These are phyloP conservation scores for Thinocorus orbignyianus DNA, from an alignment of 2,113 vertebrate species.

Conservation along the genomic window DNA sequence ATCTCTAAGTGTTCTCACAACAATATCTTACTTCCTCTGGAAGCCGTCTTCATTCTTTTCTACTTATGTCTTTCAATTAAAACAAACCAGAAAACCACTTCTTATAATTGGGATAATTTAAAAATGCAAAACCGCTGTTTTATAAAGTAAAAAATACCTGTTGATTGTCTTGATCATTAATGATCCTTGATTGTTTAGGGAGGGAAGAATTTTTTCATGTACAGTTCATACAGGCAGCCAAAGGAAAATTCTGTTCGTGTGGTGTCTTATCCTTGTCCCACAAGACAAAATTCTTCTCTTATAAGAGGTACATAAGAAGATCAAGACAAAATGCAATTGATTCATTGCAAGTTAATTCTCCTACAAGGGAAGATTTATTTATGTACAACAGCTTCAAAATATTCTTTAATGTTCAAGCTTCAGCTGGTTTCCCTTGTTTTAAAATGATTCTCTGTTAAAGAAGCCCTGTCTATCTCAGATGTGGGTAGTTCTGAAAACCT, in stretches of 20 bases:
- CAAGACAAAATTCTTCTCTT: background rate
- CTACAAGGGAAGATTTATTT: background rate
- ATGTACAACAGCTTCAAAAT: background rate
- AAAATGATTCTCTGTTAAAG: background rate
- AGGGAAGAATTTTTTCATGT: background rate
- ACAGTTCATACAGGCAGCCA: background rate
- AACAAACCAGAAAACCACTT: rapidly evolving
- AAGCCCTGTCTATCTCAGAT: background rate
- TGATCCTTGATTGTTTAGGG: background rate
- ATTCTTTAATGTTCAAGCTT: background rate
- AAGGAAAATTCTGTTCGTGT: background rate
- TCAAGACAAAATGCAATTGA: background rate
- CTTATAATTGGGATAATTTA: background rate
- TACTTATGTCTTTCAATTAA: background rate
- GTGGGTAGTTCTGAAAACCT: background rate
- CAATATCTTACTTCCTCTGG: background rate
- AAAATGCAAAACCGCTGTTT: background rate
- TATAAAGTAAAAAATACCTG: background rate
- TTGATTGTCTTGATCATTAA: background rate
- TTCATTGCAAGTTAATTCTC: background rate
- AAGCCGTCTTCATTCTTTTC: background rate
- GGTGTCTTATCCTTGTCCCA: background rate
- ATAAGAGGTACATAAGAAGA: background rate
- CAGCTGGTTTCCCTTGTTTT: background rate
- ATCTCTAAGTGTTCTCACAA: background rate